Evolutionary conservation across 2,888 invertebrate species (phyloP).

Genomic region (Orthosia gothica): DNA sequence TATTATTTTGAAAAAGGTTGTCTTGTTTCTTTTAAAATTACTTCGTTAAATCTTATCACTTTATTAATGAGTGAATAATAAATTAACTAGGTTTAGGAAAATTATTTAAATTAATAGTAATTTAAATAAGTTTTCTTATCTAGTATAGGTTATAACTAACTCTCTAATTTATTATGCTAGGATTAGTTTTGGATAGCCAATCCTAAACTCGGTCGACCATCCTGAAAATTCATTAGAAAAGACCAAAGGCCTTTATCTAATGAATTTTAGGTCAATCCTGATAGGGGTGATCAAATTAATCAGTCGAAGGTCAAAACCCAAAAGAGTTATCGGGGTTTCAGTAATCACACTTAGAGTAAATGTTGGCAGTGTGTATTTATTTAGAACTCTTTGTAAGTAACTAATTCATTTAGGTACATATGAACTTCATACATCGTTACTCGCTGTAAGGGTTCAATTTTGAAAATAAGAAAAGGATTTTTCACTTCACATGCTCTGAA

Average conservation of each 20-base stretch:
- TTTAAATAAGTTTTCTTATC: neutral
- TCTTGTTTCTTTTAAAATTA: too few species aligned
- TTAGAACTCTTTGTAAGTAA: constrained; percentile 23
- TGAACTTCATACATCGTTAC: constrained; percentile 2
- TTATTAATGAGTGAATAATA: neutral
- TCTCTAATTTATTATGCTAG: neutral
- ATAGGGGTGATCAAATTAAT: neutral
- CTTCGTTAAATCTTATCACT: neutral
- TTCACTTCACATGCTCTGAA: too few species aligned
- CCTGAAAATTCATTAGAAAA: neutral
- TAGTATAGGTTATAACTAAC: neutral
- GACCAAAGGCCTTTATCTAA: neutral
- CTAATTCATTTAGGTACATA: neutral
- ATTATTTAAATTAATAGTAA: too few species aligned
- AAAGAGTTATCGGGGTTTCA: constrained; percentile 12
- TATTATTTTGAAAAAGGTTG: neutral
- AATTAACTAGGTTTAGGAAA: too few species aligned
- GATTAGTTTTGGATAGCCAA: neutral
- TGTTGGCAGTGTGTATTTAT: constrained; percentile 19
- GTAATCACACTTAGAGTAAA: constrained; percentile 16
- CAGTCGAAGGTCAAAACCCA: constrained; percentile 17
- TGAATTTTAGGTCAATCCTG: constrained; percentile 8
- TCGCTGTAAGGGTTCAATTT: neutral
- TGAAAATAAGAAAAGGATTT: neutral
- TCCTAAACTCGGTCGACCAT: neutral